A percentile compares a stretch with the other conserved stretches of the same genome.
phyloP scores from a whole-genome alignment of 2,797 vertebrate genomes.

The Tapirus indicus region DNA sequence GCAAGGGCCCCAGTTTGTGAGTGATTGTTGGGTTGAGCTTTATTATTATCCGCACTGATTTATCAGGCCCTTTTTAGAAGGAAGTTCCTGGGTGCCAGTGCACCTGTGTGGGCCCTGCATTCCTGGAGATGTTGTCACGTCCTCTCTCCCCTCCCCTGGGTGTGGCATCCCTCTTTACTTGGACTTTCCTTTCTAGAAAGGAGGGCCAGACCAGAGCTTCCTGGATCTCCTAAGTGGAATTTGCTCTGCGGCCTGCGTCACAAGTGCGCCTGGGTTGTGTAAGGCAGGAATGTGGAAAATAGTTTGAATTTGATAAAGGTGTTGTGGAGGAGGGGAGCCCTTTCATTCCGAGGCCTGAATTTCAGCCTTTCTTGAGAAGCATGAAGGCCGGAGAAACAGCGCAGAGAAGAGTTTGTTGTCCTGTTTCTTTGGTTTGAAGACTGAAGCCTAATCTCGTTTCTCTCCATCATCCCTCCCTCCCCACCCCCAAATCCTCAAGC shows the following conservation, averaged over 20 bases:
- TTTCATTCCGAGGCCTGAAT: conserved; percentile 72
- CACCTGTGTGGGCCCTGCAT: conserved; percentile 82
- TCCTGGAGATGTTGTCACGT: conserved; percentile 85
- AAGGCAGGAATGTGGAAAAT: conserved; percentile 85
- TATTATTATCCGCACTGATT: conserved; percentile 78
- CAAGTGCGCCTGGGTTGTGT: conserved; percentile 39
- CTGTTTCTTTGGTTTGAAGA: neutral
- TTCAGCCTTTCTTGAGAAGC: conserved; percentile 62
- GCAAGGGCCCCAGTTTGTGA: neutral
- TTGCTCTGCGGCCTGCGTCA: conserved; percentile 74
- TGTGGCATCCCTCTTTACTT: conserved; percentile 83
- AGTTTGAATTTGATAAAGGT: conserved; percentile 84
- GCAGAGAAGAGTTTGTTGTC: conserved; percentile 48
- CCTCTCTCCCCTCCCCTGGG: conserved; percentile 80
- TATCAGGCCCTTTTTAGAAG: conserved; percentile 82
- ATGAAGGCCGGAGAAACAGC: conserved; percentile 6
- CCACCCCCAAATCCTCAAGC: conserved; percentile 75
- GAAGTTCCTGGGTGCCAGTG: conserved; percentile 80
- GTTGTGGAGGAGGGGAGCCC: conserved; percentile 65
- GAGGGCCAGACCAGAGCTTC: conserved; percentile 53
- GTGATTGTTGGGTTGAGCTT: neutral
- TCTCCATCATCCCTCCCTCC: neutral
- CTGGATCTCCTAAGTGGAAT: conserved; percentile 66
- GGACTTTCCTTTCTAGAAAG: conserved; percentile 77
- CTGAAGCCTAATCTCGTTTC: conserved; percentile 67